Conservation (phyloP, 2,888 invertebrate genomes). For the Odontomyia ornata region DNA sequence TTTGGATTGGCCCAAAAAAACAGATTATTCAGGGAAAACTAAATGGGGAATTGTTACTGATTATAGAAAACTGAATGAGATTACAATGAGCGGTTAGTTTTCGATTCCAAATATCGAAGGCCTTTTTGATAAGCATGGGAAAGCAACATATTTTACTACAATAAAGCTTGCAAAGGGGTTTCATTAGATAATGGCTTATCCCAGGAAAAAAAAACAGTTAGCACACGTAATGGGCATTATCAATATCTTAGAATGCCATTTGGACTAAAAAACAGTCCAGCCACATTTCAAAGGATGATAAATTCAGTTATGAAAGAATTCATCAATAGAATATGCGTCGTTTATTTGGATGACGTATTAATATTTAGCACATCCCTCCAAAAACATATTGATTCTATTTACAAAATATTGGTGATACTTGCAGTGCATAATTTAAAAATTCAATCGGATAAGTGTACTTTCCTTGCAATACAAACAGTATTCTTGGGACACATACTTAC, state of each 20-base stretch:
- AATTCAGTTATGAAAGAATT: slow-evolving; percentile 50
- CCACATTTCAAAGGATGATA: slow-evolving; percentile 39
- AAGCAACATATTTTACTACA: slow-evolving; percentile 53
- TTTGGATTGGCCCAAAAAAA: slow-evolving; percentile 40
- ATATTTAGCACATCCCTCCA: no score
- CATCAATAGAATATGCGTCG: slow-evolving; percentile 52
- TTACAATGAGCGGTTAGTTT: slow-evolving; percentile 51
- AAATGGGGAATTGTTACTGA: slow-evolving; percentile 39
- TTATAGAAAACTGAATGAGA: slow-evolving; percentile 26
- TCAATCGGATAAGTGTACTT: neutral
- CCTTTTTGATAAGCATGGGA: slow-evolving; percentile 54
- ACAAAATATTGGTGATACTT: neutral
- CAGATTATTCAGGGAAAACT: slow-evolving; percentile 28
- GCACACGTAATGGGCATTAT: slow-evolving; percentile 28
- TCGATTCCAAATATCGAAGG: slow-evolving; percentile 54
- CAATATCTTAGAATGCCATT: slow-evolving; percentile 41
- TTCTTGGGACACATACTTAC: no score
- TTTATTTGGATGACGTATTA: no score
- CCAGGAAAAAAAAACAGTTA: slow-evolving; percentile 35
- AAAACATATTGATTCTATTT: no score
- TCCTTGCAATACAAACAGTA: neutral
- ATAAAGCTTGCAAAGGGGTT: slow-evolving; percentile 53
- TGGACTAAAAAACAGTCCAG: slow-evolving; percentile 40
- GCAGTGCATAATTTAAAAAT: neutral
- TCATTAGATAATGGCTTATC: slow-evolving; percentile 26